Evolutionary conservation across 2,797 vertebrate species (phyloP), one percentile per base, ranked within the genome.

Genomic region (Hyperoplus lanceolatus): DNA sequence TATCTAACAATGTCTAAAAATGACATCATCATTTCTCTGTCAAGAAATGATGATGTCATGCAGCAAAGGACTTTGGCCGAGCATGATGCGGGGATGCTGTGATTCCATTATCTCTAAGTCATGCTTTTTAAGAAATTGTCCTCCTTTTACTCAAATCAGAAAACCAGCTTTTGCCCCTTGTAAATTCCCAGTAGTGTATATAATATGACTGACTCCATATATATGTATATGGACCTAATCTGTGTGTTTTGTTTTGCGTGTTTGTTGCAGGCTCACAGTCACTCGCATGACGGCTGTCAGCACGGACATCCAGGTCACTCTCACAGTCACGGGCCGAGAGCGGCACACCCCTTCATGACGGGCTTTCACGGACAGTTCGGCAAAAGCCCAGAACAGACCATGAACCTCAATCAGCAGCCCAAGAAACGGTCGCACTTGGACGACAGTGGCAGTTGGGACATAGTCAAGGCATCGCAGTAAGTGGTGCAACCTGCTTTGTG

Each of bases 391-490:
- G 94, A 95, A 2, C 86, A 82, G 76, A 58, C 73, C 39, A 73
- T 94, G 76, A 95, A 94, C 15, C 81, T 94, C 39, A 91, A 84
- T 0, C 94, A 95, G 85, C 94, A 95, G 29, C 93, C 95, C 0
- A 96, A 94, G 81, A 93, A 94, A 0, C 86, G 94, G 29, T 93
- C 95, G 0, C 79, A 94, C 57, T 80, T 92, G 79, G 97, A 97
- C 18, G 97, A 99, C 82, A 95, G 96, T 81, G 94, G 94, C 92
- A 97, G 93, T 75, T 99, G 96, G 93, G 98, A 99, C 90, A 98
- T 99, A 4, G 92, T 99, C 8, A 98, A 97, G 90, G 97, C 98
- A 21, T 96, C 98, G 0, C 98, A 99, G 98, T 99, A 87, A 96
- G 97, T 72, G 15, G 7, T n/a, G 16, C 3, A 57, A 45, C 14